Conservation (phyloP, 64 coral and sea anemone genomes). For the Actinia equina region DNA sequence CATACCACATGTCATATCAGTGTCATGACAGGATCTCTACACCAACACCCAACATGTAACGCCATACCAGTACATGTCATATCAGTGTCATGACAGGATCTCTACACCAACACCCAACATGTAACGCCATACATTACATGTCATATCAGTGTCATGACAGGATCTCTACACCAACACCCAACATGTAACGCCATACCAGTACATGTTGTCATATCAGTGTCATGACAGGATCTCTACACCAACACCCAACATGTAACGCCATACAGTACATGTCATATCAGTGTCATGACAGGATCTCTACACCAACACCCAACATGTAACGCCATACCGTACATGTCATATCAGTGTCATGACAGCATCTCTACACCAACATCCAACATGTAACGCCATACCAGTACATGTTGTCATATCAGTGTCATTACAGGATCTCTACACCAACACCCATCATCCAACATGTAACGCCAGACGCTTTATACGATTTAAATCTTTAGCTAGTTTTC, state of each 20-base stretch:
- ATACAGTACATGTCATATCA: constrained; percentile 22
- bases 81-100: no score
- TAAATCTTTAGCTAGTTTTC: constrained; percentile 59
- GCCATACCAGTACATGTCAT: constrained; percentile 21
- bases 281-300: no score
- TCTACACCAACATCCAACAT: not conserved
- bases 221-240: no score
- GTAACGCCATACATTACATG: no score
- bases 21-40: no score
- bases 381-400: not conserved
- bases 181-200: not conserved
- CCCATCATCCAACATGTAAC: constrained; percentile 17
- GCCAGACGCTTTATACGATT: constrained; percentile 34
- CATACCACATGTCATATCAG: no score
- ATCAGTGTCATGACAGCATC: not conserved
- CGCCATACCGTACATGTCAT: no score
- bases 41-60: constrained; percentile 27
- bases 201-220: no score
- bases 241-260: constrained; percentile 26
- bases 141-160: no score
- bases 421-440: not conserved
- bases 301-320: no score
- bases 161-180: not conserved
- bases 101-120: no score
- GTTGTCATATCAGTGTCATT: no score